Conservation (phyloP, 2,888 invertebrate species). For the Coleophora flavipennella region DNA sequence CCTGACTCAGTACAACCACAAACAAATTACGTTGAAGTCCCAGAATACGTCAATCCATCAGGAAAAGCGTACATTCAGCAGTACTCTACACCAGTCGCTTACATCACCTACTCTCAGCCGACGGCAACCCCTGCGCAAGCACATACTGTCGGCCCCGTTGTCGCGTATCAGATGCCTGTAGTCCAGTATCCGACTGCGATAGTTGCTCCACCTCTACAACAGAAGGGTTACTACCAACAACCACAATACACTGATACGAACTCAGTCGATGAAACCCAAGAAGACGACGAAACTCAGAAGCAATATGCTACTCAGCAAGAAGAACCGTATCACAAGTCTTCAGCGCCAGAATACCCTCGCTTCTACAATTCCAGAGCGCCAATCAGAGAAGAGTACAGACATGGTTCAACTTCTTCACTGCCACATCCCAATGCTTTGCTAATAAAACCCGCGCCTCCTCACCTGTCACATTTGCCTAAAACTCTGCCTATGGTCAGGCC, state of each 20-base stretch:
- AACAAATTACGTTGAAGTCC: constrained; percentile 45
- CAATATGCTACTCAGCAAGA: constrained; percentile 39
- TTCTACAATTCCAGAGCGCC: constrained; percentile 48
- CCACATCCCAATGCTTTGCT: constrained; percentile 51
- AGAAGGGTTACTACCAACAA: constrained; percentile 40
- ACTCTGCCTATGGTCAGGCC: constrained; percentile 51
- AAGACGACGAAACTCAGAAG: constrained; percentile 35
- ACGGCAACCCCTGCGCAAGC: constrained; percentile 32
- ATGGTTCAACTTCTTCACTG: constrained; percentile 34
- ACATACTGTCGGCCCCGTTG: constrained; percentile 32
- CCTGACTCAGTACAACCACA: constrained; percentile 41
- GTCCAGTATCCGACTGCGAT: constrained; percentile 39
- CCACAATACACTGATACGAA: constrained; percentile 39
- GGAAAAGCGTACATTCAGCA: constrained; percentile 42
- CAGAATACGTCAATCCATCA: constrained; percentile 36
- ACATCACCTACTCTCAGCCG: constrained; percentile 44
- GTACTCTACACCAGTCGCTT: constrained; percentile 35
- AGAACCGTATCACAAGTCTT: constrained; percentile 27
- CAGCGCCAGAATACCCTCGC: constrained; percentile 33
- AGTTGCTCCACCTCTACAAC: constrained; percentile 30
- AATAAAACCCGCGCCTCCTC: constrained; percentile 40
- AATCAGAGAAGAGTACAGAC: constrained; percentile 39
- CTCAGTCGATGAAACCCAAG: constrained; percentile 35
- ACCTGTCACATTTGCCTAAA: constrained; percentile 53
- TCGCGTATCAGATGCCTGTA: constrained; percentile 45